Evolutionary conservation across 2,113 vertebrate species (phyloP).

Genomic region (Burhinus bistriatus): DNA sequence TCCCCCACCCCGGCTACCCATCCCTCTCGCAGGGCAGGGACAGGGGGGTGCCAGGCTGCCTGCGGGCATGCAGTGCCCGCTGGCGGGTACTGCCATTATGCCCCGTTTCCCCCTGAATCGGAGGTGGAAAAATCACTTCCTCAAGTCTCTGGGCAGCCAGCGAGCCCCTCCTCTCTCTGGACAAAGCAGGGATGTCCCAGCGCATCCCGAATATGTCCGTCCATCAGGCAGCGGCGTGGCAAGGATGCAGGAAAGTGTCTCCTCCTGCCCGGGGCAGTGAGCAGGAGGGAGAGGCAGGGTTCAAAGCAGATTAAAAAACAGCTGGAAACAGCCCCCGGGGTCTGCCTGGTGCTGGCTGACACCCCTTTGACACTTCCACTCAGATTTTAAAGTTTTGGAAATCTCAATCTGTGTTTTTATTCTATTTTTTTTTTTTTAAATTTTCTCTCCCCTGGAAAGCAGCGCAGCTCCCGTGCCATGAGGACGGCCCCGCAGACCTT

Average conservation of each 20-base stretch:
- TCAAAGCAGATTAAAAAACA: accelerated
- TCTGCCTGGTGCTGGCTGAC: neutral
- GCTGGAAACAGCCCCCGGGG: accelerated
- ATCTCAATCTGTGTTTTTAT: neutral
- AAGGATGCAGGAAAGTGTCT: neutral
- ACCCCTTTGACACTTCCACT: neutral
- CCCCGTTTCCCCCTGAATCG: neutral
- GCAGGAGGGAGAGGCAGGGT: accelerated
- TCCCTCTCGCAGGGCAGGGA: neutral
- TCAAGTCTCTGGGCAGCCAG: neutral
- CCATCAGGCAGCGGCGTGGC: accelerated
- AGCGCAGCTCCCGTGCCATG: neutral
- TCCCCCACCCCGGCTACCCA: accelerated
- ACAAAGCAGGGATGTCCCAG: neutral
- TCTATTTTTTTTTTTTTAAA: too few species aligned
- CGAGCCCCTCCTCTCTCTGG: accelerated
- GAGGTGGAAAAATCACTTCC: neutral
- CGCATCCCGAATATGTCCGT: accelerated
- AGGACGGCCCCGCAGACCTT: neutral
- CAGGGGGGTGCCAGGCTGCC: neutral
- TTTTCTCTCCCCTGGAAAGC: neutral
- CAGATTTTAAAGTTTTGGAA: neutral
- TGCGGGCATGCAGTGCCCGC: accelerated
- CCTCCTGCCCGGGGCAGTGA: accelerated
- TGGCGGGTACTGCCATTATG: accelerated